Conservation (phyloP, 2,797 vertebrate species). For the Tachyglossus aculeatus region DNA sequence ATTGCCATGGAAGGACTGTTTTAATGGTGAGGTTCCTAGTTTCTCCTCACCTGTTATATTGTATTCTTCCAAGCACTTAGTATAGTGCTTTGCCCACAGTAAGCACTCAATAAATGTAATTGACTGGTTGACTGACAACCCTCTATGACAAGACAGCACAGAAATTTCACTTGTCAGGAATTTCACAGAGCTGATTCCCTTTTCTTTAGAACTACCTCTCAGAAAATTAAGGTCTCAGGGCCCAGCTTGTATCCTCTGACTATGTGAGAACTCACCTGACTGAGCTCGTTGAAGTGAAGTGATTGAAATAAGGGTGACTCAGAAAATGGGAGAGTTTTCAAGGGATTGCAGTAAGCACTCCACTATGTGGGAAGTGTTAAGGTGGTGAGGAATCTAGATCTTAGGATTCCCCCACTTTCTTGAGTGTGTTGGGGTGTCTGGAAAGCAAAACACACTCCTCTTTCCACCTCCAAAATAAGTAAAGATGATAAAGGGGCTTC, state of each 20-base stretch:
- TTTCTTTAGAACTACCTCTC: neutral
- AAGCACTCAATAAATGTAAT: too few species aligned
- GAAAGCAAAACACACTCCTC: neutral
- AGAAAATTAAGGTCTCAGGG: neutral
- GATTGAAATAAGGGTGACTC: neutral
- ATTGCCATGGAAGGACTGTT: neutral
- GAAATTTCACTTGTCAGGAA: neutral
- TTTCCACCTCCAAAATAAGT: neutral
- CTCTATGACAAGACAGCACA: neutral
- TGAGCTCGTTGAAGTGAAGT: constrained; percentile 17
- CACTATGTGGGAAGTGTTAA: neutral
- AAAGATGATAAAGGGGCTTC: neutral
- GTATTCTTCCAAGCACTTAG: too few species aligned
- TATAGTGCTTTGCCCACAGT: too few species aligned
- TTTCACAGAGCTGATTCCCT: neutral
- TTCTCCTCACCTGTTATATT: too few species aligned
- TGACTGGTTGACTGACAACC: too few species aligned
- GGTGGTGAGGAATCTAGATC: neutral
- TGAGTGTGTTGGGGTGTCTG: neutral
- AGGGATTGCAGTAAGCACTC: neutral
- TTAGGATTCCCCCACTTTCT: neutral
- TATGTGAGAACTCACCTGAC: neutral
- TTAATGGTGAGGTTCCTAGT: neutral
- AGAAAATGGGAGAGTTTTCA: neutral
- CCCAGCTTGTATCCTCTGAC: fast-evolving